Conservation (phyloP, 2,888 invertebrate species). For the Chesias legatella region DNA sequence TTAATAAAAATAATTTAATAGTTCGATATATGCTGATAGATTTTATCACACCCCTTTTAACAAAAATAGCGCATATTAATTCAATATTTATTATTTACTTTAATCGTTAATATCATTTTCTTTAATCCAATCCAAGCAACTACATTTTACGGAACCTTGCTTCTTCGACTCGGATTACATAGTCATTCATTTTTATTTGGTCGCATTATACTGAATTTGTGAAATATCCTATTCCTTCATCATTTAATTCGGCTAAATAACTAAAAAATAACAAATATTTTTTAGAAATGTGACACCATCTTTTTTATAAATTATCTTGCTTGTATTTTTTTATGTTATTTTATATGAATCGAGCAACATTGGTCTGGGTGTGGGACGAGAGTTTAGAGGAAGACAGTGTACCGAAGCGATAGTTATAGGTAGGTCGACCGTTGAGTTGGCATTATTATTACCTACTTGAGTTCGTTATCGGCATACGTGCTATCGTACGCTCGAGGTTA, state of each 20-base stretch:
- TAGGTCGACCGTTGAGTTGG: constrained; percentile 76
- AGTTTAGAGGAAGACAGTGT: constrained; percentile 61
- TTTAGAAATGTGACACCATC: background rate
- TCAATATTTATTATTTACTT: too few species aligned
- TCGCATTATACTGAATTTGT: constrained; percentile 36
- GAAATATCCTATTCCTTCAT: constrained; percentile 14
- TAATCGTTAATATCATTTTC: too few species aligned
- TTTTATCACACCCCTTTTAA: too few species aligned
- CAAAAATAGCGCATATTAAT: too few species aligned
- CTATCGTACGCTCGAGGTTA: constrained; percentile 61
- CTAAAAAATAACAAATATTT: constrained; percentile 18
- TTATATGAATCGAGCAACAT: constrained; percentile 53
- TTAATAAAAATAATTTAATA: too few species aligned
- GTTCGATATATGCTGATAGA: too few species aligned
- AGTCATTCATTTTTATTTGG: constrained; percentile 26
- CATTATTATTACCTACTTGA: constrained; percentile 60
- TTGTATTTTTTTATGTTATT: constrained; percentile 6
- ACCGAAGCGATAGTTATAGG: constrained; percentile 71
- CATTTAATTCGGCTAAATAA: constrained; percentile 7
- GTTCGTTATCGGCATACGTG: constrained; percentile 61
- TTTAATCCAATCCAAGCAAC: too few species aligned
- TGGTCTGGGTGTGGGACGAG: constrained; percentile 64
- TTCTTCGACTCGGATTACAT: background rate
- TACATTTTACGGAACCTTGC: too few species aligned
- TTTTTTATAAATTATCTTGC: background rate